A percentile compares a stretch with the other conserved stretches of the same genome.
These are phyloP conservation scores for Aphidius ervi DNA, from an alignment of 1,140 invertebrate genomes.

Conservation along the genomic window DNA sequence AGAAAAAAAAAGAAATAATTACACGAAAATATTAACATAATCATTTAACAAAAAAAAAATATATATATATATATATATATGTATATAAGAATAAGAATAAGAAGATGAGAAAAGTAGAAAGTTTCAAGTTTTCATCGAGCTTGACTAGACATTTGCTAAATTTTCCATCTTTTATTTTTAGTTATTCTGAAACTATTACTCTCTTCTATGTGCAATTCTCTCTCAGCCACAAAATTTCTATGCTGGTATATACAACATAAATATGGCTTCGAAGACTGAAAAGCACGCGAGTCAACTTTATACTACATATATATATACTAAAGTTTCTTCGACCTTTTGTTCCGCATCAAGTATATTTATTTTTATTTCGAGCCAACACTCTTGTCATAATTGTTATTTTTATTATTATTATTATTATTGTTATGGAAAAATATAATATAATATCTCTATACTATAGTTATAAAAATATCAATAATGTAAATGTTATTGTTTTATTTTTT, in stretches of 20 bases:
- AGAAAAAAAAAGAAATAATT: slow-evolving; percentile 5
- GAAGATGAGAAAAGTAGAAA: slow-evolving; percentile 27
- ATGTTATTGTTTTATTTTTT: slow-evolving; percentile 16
- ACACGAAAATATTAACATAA: neutral
- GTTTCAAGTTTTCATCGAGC: slow-evolving; percentile 43
- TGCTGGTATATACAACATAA: slow-evolving; percentile 30
- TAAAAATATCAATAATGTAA: too few relatives aligned
- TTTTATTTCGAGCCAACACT: too few relatives aligned
- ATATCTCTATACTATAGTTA: too few relatives aligned
- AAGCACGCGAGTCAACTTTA: too few relatives aligned
- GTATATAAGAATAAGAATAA: slow-evolving; percentile 18
- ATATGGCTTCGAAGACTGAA: slow-evolving; percentile 31
- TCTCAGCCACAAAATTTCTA: slow-evolving; percentile 15
- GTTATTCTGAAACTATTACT: too few relatives aligned
- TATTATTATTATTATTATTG: too few relatives aligned
- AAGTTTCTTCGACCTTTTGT: too few relatives aligned
- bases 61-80: slow-evolving; percentile 5
- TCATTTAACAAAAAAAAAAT: too few relatives aligned
- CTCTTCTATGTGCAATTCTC: neutral
- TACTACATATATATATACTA: too few relatives aligned
- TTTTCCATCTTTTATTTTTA: slow-evolving; percentile 14
- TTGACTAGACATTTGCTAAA: slow-evolving; percentile 31
- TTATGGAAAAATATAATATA: too few relatives aligned
- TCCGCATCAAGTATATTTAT: too few relatives aligned
- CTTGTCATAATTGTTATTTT: too few relatives aligned